Conservation (phyloP, 2,797 vertebrate species). For the Lindbergichthys nudifrons region DNA sequence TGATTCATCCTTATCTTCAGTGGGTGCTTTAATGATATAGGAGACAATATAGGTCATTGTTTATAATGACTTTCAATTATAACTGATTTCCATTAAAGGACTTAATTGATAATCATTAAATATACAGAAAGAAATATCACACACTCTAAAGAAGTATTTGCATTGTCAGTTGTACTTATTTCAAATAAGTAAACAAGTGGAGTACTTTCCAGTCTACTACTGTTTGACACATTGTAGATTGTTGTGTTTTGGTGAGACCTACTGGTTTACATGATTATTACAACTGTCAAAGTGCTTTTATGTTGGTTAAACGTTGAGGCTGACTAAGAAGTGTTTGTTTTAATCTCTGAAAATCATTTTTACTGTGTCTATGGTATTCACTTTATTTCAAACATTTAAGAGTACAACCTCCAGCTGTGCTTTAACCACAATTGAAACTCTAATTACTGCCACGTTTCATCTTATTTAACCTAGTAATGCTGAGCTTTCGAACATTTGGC, state of each 20-base stretch:
- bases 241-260: conserved; percentile 15
- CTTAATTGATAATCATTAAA: background rate
- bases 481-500: background rate
- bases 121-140: background rate
- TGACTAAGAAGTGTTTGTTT: background rate
- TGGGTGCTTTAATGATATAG: background rate
- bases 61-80: background rate
- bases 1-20: background rate
- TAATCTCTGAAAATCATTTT: background rate
- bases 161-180: no score
- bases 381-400: background rate
- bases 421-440: background rate
- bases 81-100: background rate
- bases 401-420: background rate
- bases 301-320: background rate
- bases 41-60: background rate
- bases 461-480: background rate
- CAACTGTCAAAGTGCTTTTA: background rate
- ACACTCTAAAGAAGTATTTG: background rate
- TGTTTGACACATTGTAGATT: background rate
- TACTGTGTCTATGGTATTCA: background rate
- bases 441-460: no score
- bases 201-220: background rate
- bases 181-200: no score
- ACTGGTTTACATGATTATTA: conserved; percentile 17